Evolutionary conservation across 2,888 invertebrate species (phyloP), one percentile per base, ranked within the genome.

Genomic region (Melinaea menophilus): DNA sequence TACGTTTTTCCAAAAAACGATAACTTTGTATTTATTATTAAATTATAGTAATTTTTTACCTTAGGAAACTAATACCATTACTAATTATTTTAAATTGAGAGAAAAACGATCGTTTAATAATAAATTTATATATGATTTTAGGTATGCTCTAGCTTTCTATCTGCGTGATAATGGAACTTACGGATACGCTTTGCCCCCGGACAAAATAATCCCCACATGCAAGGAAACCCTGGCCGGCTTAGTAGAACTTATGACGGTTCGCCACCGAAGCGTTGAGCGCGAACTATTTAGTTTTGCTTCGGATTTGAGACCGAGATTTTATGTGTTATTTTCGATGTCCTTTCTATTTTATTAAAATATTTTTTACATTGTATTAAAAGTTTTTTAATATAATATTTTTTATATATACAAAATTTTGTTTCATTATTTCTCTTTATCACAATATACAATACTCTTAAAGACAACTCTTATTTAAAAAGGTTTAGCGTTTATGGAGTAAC

Each of bases 121-220:
- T 22, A 22, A 22, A 22, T 22, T 22, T 22, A 22, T 22, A 22
- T 22, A 22, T 22, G 22, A 22, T 1, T 22, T 22, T 22, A 88
- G 88, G 51, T 85, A 82, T 59, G 87, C 84, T 0, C 78, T 79
- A 68, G 79, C 84, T 0, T 78, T 88, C 13, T 70, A 79, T 0
- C 81, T 95, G 0, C 88, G 94, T 1, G 96, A 96, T 75, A 91
- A 83, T 2, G 95, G 95, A 0, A 75, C 80, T 0, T 92, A 91
- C 74, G 96, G 96, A 0, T 94, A 95, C 75, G 79, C 95, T 0
- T 84, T 96, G 0, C 95, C 95, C 0, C 78, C 93, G 0, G 79
- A 86, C 0, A 91, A 94, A 73, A 95, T 96, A 63, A 73, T 92
- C 4, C 92, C 93, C 11, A 91, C 93, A 5, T 92, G 92, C 58